Evolutionary conservation across 2,797 vertebrate species (phyloP).

Genomic region (Champsocephalus gunnari): DNA sequence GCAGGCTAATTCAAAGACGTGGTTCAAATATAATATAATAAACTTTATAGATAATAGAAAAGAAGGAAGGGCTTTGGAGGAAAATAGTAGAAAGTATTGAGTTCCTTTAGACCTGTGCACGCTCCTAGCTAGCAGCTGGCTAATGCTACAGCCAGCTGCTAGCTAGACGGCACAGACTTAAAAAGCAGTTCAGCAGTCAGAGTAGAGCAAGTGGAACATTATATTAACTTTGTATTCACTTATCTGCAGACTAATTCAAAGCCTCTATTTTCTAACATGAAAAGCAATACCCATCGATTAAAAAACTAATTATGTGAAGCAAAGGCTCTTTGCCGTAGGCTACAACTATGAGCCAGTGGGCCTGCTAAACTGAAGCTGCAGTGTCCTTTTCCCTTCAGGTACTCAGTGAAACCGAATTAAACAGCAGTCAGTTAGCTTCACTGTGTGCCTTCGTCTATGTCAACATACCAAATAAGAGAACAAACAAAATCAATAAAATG

Average conservation of each 20-base stretch:
- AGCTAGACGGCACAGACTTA: neutral
- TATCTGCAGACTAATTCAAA: constrained; percentile 17
- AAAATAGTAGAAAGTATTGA: too few relatives aligned
- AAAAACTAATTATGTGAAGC: constrained; percentile 40
- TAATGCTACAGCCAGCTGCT: neutral
- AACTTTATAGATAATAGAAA: too few relatives aligned
- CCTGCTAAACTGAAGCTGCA: constrained; percentile 47
- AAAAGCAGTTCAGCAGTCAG: neutral
- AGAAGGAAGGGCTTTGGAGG: too few relatives aligned
- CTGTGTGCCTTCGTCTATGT: constrained; percentile 71
- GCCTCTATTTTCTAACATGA: constrained; percentile 19
- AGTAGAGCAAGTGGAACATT: neutral
- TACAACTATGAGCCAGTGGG: constrained; percentile 44
- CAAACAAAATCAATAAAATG: constrained; percentile 62
- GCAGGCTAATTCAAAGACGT: neutral
- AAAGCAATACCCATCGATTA: constrained; percentile 48
- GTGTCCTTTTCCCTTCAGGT: constrained; percentile 57
- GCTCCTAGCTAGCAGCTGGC: neutral
- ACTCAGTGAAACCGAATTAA: constrained; percentile 67
- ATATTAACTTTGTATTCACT: neutral
- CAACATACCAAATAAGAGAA: constrained; percentile 64
- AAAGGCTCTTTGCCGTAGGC: constrained; percentile 20
- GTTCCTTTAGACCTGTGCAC: too few relatives aligned
- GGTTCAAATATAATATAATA: too few relatives aligned
- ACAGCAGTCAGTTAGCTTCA: constrained; percentile 61